Percentiles rank a stretch among this genome's conserved stretches.
Conservation (phyloP, 2,113 vertebrate species). For the Takifugu bimaculatus region DNA sequence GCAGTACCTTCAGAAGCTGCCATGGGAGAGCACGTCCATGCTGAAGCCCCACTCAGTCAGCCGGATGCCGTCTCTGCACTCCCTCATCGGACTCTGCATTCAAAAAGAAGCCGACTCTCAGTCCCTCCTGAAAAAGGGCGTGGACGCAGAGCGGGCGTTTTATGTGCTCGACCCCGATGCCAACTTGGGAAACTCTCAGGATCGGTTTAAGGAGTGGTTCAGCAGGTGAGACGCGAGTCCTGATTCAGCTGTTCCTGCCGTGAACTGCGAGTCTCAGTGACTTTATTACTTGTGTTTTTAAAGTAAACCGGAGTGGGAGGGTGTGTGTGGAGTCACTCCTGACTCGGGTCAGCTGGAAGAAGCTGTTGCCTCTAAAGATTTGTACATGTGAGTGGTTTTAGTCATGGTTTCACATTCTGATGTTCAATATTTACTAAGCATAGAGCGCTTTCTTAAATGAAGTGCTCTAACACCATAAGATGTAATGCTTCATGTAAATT, state of each 20-base stretch:
- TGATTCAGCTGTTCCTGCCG: not conserved
- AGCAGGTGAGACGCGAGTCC: slow-evolving; percentile 73
- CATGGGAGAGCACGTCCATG: slow-evolving; percentile 84
- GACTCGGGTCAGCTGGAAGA: slow-evolving; percentile 73
- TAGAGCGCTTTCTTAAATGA: not conserved
- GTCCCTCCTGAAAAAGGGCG: slow-evolving; percentile 74
- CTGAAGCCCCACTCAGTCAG: slow-evolving; percentile 76
- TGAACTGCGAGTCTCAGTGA: not conserved
- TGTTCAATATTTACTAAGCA: too few species aligned
- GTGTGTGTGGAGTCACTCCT: slow-evolving; percentile 79
- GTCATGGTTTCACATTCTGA: not conserved
- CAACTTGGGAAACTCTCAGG: slow-evolving; percentile 81
- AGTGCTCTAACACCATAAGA: not conserved
- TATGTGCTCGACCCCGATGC: slow-evolving; percentile 87
- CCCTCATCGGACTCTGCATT: slow-evolving; percentile 79
- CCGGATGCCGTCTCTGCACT: slow-evolving; percentile 84
- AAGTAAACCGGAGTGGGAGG: slow-evolving; percentile 81
- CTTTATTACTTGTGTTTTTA: not conserved
- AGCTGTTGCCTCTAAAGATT: slow-evolving; percentile 80
- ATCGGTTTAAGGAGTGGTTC: slow-evolving; percentile 82
- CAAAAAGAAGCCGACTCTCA: slow-evolving; percentile 68
- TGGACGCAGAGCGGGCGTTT: slow-evolving; percentile 78
- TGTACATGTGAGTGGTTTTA: slow-evolving; percentile 84
- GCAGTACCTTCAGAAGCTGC: slow-evolving; percentile 88
- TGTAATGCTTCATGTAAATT: not conserved